A percentile compares a stretch with the other conserved stretches of the same genome.
Conservation (phyloP, 2,888 invertebrate species). For the Volucella bombylans region DNA sequence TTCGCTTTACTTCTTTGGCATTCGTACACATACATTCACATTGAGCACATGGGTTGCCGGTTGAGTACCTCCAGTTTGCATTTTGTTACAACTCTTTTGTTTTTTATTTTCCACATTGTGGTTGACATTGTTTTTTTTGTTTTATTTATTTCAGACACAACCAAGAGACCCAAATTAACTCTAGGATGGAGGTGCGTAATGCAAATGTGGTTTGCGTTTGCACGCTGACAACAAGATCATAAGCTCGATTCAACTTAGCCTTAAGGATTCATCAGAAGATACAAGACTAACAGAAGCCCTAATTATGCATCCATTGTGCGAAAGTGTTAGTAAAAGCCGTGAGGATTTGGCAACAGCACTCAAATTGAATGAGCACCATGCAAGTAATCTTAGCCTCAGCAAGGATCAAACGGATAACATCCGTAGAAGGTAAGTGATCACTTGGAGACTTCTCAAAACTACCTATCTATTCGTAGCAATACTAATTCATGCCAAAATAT, state of each 20-base stretch:
- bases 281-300: conserved; percentile 1
- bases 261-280: conserved; percentile 3
- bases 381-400: conserved; percentile 79
- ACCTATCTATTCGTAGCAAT: too few relatives aligned
- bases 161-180: not conserved
- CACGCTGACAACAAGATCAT: conserved; percentile 20
- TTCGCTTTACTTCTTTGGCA: conserved; percentile 6
- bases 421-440: conserved; percentile 78
- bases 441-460: not conserved
- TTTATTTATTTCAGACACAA: conserved; percentile 4
- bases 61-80: conserved; percentile 13
- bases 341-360: conserved; percentile 80
- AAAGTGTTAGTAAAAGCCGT: conserved; percentile 81
- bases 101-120: not conserved
- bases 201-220: not conserved
- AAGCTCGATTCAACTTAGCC: not conserved
- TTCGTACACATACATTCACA: not conserved
- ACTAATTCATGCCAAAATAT: too few relatives aligned
- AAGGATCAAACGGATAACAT: conserved; percentile 81
- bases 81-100: conserved; percentile 11
- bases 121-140: not conserved
- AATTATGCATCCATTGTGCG: conserved; percentile 81
- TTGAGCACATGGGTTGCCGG: not conserved
- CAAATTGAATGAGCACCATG: conserved; percentile 78
- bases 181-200: conserved; percentile 5